Evolutionary conservation across 2,113 vertebrate genomes (phyloP), one percentile per base, ranked within the genome.

Genomic region (Microcebus lehilahytsara): DNA sequence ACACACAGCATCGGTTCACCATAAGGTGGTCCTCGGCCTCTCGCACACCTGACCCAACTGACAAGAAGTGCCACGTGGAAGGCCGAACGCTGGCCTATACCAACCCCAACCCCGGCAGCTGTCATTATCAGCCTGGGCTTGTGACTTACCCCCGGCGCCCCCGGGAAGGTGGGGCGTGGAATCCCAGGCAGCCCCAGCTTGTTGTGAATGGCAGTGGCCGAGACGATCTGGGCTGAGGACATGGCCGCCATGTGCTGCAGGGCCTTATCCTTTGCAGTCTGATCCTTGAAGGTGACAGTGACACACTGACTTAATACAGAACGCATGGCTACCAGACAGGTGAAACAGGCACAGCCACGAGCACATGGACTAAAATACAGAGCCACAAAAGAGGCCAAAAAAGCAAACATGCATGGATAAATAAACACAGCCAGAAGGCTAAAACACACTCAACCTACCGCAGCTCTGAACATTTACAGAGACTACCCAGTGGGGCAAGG

Each of bases 201-300:
- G 99, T 99, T 99, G 99, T 99, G 99, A 98, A 99, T 99, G 97
- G 99, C 99, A 60, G 99, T 99, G 98, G 99, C 99, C 23, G 99
- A 99, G 98, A 99, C 99, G 97, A 99, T 99, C 99, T 99, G 99
- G 98, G 99, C 99, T 46, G 99, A 99, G 85, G 99, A 99, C 99
- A 99, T 99, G 98, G 99, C 99, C 96, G 99, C 99, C 99, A 99
- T 99, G 99, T 99, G 99, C 99, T 99, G 99, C 98, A 99, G 99
- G 98, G 99, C 99, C 99, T 99, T 99, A 99, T 99, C 99, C 99
- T 99, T 99, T 97, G 99, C 99, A 75, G 99, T 99, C 98, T 99
- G 99, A 99, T 99, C 99, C 99, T 99, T 99, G 98, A 99, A 99
- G 96, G 99, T 96, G 98, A 99, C 99, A 99, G 98, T 98, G 98